Base-by-base conservation (phyloP, 2,113 vertebrate genomes). In the Actenoides lindsayi region DNA sequence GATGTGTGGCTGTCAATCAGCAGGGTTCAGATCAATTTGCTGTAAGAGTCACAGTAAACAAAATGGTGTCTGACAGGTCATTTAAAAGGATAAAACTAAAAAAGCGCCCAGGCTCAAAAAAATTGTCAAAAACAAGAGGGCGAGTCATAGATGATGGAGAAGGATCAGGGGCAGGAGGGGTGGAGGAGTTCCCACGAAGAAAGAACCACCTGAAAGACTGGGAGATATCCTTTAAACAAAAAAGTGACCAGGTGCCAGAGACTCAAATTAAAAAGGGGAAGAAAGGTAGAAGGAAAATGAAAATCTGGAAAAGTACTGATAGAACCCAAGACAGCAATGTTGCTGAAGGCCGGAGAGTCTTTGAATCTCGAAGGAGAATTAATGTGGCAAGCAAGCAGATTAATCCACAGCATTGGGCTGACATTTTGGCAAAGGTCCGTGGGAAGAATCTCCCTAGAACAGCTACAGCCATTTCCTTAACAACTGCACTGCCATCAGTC, bases 391-490 rank as follows among this genome's bases (percentile, higher is more conserved):
- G 96, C 84, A 98, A 98, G 33, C 98, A 99, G 86, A 99, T 99
- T 82, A 98, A 99, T 89, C 99, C 99, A 1, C 96, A 99, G 64
- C 99, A 97, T 10, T 99, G 99, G 99, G 99, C 99, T 4, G 97
- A 98, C 33, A 99, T 99, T 96, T 94, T 99, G 86, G 99, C 99
- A 37, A 98, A 99, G 59, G 99, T 99, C 9, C 98, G 99, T 19
- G 98, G 98, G 25, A 98, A 95, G 87, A 98, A 97, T 27, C 10
- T 89, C 91, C 90, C 95, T 15, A 98, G 91, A 94, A 90, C 94
- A 33, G 71, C 87, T 16, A 77, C 93, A 11, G 35, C 93, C 39
- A 19, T 79, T 94, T 25, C 80, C 25, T 56, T 44, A 80, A 93
- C 65, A 68, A 74, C 62, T 63, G 46, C 91, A 4, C 27, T 65